Evolutionary conservation across 2,797 vertebrate genomes (phyloP), one percentile per base, ranked within the genome.

Genomic region (Rhinichthys osculus): DNA sequence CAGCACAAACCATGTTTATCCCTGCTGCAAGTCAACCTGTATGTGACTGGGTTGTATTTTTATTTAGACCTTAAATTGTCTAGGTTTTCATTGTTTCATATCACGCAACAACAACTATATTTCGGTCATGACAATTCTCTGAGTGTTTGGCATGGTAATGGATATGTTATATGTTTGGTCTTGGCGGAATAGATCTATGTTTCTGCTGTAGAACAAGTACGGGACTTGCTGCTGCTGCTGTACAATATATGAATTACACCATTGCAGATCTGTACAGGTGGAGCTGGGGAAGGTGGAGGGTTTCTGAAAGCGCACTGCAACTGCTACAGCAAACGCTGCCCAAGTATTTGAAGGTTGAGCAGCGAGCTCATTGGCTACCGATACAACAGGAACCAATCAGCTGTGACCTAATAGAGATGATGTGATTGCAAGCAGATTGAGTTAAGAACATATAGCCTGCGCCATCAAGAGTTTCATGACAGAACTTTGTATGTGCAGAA

Each of bases 1-100:
- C 73, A 54, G 47, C 47, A 35, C 73, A 76, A 35, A 54, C 73
- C 73, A 54, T 54, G 30, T 54, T 76, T 74, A 74, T 74, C 47
- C 9, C 7, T 3, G 17, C 17, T 54, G 9, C 47, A 23, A 76
- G 9, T 76, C 27, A 76, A 52, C 47, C 72, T 74, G 47, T 35
- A 54, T 76, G 50, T 54, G 17, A 21, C 47, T 76, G 30, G 17
- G 10, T 23, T 76, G 30, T 52, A 3, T 74, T 52, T 74, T 74
- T 74, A 74, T 33, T 50, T 52, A 52, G 11, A 19, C 27, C 47
- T 33, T 54, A 4, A 33, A 23, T 35, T 52, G 17, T 4, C 19
- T 13, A 76, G 73, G 47, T 7, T 76, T 35, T 54, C 73, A 19
- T 52, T 52, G 47, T 76, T 76, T 76, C 47, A 76, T 23, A 35